Conservation (phyloP, 2,113 vertebrate genomes). For the Ammospiza nelsoni region DNA sequence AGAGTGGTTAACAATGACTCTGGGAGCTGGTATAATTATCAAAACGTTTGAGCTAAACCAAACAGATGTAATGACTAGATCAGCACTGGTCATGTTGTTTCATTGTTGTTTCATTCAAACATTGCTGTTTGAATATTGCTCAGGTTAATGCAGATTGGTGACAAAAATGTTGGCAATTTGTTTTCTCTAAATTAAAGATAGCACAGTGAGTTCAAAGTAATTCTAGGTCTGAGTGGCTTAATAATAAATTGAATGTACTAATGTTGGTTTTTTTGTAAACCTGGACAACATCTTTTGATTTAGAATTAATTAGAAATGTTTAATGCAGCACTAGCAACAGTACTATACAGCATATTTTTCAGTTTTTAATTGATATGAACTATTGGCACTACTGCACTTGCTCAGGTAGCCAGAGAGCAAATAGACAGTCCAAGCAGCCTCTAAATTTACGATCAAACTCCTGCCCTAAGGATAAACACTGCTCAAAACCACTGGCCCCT, state of each 20-base stretch:
- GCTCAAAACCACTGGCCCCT: rapidly evolving
- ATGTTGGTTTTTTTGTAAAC: not conserved
- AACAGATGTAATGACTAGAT: not conserved
- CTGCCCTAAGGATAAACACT: not conserved
- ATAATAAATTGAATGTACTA: not conserved
- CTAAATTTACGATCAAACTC: not conserved
- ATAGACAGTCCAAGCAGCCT: not conserved
- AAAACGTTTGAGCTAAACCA: not conserved
- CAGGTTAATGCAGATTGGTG: not conserved
- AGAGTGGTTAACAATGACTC: not conserved
- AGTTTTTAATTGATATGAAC: not conserved
- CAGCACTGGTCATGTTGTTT: not conserved
- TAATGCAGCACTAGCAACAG: not conserved
- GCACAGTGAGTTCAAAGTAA: not conserved
- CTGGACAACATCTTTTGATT: not conserved
- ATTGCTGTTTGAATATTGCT: not conserved
- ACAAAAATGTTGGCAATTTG: not conserved
- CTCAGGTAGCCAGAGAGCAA: not conserved
- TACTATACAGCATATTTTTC: not conserved
- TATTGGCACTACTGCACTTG: not conserved
- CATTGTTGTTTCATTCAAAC: not conserved
- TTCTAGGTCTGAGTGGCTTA: not conserved
- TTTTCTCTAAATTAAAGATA: not conserved
- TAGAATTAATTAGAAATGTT: not conserved
- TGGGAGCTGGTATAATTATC: not conserved